phyloP scores from a whole-genome alignment of 2,888 invertebrate genomes.

The Phaedon cochleariae region DNA sequence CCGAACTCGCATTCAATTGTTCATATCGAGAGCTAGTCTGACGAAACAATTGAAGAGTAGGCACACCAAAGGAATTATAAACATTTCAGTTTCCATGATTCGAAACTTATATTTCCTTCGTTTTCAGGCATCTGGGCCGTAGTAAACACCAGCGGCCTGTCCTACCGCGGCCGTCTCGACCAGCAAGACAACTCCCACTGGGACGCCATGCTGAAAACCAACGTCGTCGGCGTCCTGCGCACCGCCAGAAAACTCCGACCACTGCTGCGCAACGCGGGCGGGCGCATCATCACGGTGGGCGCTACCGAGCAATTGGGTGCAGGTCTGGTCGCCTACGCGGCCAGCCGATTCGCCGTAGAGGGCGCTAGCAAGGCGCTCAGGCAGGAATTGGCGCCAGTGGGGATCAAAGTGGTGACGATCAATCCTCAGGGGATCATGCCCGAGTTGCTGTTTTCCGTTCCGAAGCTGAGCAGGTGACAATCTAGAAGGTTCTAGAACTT shows the following conservation, averaged over 20 bases:
- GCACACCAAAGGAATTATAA: too few species aligned
- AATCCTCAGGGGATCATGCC: slow-evolving; percentile 76
- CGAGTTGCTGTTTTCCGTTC: slow-evolving; percentile 72
- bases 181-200: slow-evolving; percentile 75
- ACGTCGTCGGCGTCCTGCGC: slow-evolving; percentile 77
- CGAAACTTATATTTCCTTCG: too few species aligned
- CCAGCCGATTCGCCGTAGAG: slow-evolving; percentile 74
- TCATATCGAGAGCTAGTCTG: too few species aligned
- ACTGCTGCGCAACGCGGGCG: slow-evolving; percentile 71
- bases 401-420: slow-evolving; percentile 78
- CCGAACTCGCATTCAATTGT: too few species aligned
- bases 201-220: slow-evolving; percentile 75
- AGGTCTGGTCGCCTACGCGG: slow-evolving; percentile 67
- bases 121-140: slow-evolving; percentile 80
- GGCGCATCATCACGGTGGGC: slow-evolving; percentile 77
- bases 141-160: slow-evolving; percentile 82
- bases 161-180: slow-evolving; percentile 75
- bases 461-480: slow-evolving; percentile 64
- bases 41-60: too few species aligned
- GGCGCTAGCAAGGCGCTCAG: slow-evolving; percentile 80
- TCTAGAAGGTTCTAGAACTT: too few species aligned
- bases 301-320: slow-evolving; percentile 63
- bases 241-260: slow-evolving; percentile 81
- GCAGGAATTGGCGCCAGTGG: slow-evolving; percentile 73
- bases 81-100: too few species aligned